phyloP scores from a whole-genome alignment of 2,113 vertebrate species.

The Ctenodactylus gundi region DNA sequence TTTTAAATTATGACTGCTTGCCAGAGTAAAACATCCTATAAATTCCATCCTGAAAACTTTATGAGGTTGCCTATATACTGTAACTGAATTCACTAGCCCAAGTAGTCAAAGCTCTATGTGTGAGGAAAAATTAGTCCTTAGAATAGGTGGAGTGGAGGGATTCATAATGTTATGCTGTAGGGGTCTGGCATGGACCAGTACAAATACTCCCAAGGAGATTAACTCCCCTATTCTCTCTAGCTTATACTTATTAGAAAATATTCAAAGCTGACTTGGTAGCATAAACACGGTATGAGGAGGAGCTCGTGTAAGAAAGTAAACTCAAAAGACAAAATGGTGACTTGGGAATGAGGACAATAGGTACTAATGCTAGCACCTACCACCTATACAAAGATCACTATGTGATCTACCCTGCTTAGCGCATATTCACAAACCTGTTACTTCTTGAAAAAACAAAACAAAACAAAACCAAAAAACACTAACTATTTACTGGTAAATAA shows the following conservation, averaged over 20 bases:
- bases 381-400: not conserved
- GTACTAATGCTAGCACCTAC: not conserved
- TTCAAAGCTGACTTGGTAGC: not conserved
- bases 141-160: not conserved
- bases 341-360: not conserved
- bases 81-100: slow-evolving; percentile 51
- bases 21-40: slow-evolving; percentile 58
- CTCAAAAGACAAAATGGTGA: not conserved
- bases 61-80: slow-evolving; percentile 34
- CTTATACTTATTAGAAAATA: not conserved
- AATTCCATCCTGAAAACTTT: slow-evolving; percentile 59
- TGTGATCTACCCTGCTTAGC: not conserved
- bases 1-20: slow-evolving; percentile 67
- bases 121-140: slow-evolving; percentile 36
- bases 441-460: too few relatives aligned
- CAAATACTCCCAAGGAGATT: not conserved
- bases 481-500: not conserved
- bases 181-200: not conserved
- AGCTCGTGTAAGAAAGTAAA: not conserved
- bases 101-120: slow-evolving; percentile 34
- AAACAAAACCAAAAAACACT: not conserved
- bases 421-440: not conserved
- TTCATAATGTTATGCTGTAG: not conserved
- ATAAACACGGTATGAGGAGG: not conserved
- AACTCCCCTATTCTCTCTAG: not conserved